Conservation (phyloP, 1,140 invertebrate genomes). For the Tetramorium parvispinum region DNA sequence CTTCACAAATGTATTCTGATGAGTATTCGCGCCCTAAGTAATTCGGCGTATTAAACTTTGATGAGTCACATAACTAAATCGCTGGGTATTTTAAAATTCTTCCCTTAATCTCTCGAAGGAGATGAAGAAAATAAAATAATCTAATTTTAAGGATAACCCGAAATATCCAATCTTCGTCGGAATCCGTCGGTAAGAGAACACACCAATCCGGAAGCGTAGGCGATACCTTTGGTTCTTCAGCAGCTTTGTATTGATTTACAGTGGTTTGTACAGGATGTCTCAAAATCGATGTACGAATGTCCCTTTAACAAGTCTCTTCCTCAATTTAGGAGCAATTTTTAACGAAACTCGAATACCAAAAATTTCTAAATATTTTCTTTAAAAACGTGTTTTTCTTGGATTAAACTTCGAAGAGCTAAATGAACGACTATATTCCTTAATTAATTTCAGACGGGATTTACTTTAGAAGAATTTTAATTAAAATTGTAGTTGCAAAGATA, state of each 20-base stretch:
- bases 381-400: not conserved
- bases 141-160: not conserved
- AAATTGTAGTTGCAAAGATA: not conserved
- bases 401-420: not conserved
- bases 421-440: not conserved
- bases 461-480: not conserved
- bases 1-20: conserved; percentile 15
- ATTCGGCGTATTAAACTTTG: conserved; percentile 42
- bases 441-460: not conserved
- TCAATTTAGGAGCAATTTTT: not conserved
- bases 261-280: not conserved
- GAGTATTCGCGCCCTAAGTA: conserved; percentile 50
- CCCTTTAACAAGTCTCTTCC: not conserved
- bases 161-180: not conserved
- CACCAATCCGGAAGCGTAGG: conserved; percentile 23
- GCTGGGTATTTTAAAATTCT: not conserved
- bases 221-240: not conserved
- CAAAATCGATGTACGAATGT: not conserved
- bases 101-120: not conserved
- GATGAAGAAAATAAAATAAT: not conserved
- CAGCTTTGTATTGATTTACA: conserved; percentile 22
- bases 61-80: not conserved
- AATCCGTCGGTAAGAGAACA: not conserved
- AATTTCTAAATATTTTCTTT: not conserved
- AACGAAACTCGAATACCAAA: not conserved